Base-by-base conservation (phyloP, 2,888 invertebrate species). In the Apotomis turbidana region DNA sequence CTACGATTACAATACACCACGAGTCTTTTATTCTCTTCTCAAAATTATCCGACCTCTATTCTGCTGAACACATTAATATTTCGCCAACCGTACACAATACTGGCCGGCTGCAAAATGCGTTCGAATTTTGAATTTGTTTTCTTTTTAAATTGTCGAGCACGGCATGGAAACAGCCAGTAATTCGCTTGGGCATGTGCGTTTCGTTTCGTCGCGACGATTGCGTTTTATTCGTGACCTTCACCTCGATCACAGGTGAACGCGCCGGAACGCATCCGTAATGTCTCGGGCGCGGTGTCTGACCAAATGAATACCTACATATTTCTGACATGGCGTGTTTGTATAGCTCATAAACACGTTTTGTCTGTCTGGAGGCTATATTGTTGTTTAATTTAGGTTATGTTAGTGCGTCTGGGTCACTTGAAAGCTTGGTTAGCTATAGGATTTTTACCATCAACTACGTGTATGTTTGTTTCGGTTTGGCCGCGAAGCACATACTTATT, bases 221-320 rank as follows among this genome's bases (percentile, higher is more conserved):
- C 77, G 79, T 86, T 81, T 77, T 76, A 79, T 80, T 87, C 84
- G 85, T 81, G 90, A 91, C 93, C 93, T 93, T 93, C 90, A 93
- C 93, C 93, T 90, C 89, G 81, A 88, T 90, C 83, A 83, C 88
- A 89, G 90, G 89, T 89, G 89, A 87, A 87, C 87, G 87, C 83
- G 86, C 86, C 79, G 78, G 79, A 80, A 82, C 84, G 80, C 81
- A 83, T 79, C 82, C 80, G 78, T 78, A 76, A 78, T 74, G 73
- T 73, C 68, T 55, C 74, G 76, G 75, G 77, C 76, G 74, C 57
- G 74, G 70, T 46, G 73, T 71, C 71, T 60, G 61, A 68, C 70
- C 38, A 71, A 73, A 67, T 67, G 6, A 71, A 38, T 55, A 68
- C 13, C 5, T 27, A 44, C 38, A 27, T 27, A 60, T 41, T 10